Percentiles rank a stretch among this genome's conserved stretches.
Evolutionary conservation across 2,113 vertebrate species (phyloP).

Genomic region (Herpetotheres cachinnans): DNA sequence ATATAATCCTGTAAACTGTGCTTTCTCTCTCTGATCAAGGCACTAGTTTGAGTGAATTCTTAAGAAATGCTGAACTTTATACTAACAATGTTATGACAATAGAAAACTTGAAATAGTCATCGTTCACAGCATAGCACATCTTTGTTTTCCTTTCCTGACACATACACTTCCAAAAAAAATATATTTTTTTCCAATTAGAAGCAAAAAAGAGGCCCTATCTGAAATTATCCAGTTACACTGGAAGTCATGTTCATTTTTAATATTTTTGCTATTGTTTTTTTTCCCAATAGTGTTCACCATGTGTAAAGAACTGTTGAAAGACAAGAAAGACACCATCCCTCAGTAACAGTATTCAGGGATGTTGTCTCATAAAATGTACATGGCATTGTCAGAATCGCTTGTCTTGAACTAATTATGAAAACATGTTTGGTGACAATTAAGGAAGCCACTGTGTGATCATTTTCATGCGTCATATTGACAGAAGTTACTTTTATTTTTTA

Average conservation of each 20-base stretch:
- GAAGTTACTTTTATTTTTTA: background rate
- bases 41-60: background rate
- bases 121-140: background rate
- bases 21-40: background rate
- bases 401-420: constrained; percentile 69
- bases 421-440: constrained; percentile 59
- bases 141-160: background rate
- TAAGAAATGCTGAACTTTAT: background rate
- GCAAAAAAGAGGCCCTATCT: background rate
- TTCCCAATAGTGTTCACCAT: background rate
- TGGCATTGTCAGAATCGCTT: constrained; percentile 14
- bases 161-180: background rate
- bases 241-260: background rate
- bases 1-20: background rate
- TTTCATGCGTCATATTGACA: constrained; percentile 8
- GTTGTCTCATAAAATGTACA: constrained; percentile 24
- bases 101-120: background rate
- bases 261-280: background rate
- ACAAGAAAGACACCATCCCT: background rate
- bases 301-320: constrained; percentile 28
- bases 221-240: background rate
- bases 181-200: background rate
- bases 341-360: background rate
- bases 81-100: background rate
- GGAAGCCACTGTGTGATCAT: constrained; percentile 4